Conservation (phyloP, 1,140 invertebrate genomes). For the Eurosta solidaginis region DNA sequence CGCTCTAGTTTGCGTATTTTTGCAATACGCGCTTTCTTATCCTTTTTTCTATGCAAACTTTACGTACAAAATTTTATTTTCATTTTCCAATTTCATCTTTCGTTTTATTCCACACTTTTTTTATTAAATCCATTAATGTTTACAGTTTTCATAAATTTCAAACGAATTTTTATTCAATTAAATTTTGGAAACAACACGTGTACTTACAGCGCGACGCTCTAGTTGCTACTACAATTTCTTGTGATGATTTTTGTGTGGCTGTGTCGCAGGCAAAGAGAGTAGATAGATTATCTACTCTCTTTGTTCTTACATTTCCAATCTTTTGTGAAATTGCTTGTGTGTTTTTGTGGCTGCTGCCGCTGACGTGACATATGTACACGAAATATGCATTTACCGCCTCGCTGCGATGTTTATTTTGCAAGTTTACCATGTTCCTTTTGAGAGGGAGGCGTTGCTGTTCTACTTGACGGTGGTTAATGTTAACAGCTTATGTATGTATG, state of each 20-base stretch:
- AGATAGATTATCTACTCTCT: not conserved
- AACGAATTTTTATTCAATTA: not conserved
- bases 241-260: slow-evolving; percentile 28
- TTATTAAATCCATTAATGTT: not conserved
- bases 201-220: slow-evolving; percentile 57
- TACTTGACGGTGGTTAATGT: not conserved
- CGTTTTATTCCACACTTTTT: not conserved
- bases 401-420: not conserved
- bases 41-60: too few species aligned
- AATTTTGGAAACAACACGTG: slow-evolving; percentile 45
- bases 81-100: not conserved
- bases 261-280: slow-evolving; percentile 16
- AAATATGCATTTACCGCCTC: not conserved
- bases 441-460: not conserved
- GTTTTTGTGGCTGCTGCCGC: not conserved
- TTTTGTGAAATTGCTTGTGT: not conserved
- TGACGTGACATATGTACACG: not conserved
- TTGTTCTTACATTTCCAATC: not conserved
- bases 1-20: too few species aligned
- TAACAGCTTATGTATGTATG: not conserved
- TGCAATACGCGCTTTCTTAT: too few species aligned
- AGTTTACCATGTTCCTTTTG: not conserved
- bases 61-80: too few species aligned
- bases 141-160: not conserved
- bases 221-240: slow-evolving; percentile 41